Conservation (phyloP, 1,140 invertebrate species). For the Drosophila sulfurigaster region DNA sequence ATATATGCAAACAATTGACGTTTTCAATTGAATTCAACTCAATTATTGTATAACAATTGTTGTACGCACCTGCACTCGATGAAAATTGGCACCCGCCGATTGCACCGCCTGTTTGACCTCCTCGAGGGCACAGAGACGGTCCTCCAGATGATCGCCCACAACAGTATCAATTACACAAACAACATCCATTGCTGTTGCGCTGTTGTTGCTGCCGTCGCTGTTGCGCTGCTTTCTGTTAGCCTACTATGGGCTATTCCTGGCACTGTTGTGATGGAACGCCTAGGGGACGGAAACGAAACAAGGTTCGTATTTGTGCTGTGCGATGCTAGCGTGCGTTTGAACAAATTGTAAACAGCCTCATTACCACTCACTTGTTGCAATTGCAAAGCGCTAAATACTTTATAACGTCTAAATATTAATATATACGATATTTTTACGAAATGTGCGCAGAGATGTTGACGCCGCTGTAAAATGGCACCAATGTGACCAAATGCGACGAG, state of each 20-base stretch:
- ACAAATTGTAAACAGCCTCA: conserved; percentile 59
- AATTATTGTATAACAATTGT: conserved; percentile 61
- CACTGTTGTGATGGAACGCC: conserved; percentile 34
- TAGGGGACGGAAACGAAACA: conserved; percentile 43
- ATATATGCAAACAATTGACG: neutral
- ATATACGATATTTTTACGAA: conserved; percentile 61
- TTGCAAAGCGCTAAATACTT: conserved; percentile 66
- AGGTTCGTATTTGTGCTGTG: conserved; percentile 12
- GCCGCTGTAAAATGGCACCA: conserved; percentile 45
- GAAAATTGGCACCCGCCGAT: conserved; percentile 91
- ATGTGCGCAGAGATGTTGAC: conserved; percentile 60
- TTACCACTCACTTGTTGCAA: conserved; percentile 67
- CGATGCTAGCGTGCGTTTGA: conserved; percentile 41
- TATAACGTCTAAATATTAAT: conserved; percentile 55
- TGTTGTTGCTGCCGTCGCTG: conserved; percentile 18
- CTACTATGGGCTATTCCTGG: conserved; percentile 61
- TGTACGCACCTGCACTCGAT: conserved; percentile 91
- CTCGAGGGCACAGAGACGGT: conserved; percentile 92
- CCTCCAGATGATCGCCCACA: conserved; percentile 89
- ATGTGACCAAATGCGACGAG: conserved; percentile 25
- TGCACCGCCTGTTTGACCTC: conserved; percentile 93
- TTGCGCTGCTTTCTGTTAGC: conserved; percentile 15
- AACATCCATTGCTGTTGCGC: conserved; percentile 91
- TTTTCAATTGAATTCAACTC: conserved; percentile 8
- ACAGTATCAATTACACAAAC: conserved; percentile 95